phyloP scores from a whole-genome alignment of 1,140 invertebrate genomes.

The Dufourea novaeangliae region DNA sequence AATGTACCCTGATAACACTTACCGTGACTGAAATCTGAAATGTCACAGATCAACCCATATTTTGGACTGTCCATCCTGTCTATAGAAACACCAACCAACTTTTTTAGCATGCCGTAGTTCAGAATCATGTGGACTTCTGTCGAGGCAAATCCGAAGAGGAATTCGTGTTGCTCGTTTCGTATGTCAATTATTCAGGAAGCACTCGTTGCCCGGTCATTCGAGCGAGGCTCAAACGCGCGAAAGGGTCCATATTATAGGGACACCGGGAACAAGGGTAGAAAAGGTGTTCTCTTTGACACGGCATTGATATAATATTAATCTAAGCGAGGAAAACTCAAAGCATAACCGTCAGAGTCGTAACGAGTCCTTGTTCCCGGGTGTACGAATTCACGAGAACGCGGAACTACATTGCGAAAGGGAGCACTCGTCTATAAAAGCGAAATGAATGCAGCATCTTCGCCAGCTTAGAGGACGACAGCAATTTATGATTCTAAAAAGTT shows the following conservation, averaged over 20 bases:
- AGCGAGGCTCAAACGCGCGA: constrained; percentile 48
- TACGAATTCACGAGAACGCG: constrained; percentile 46
- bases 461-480: neutral
- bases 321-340: constrained; percentile 71
- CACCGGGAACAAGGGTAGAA: constrained; percentile 19
- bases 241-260: constrained; percentile 34
- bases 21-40: too few species aligned
- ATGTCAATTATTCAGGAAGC: constrained; percentile 58
- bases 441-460: constrained; percentile 1
- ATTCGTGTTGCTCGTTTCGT: constrained; percentile 22
- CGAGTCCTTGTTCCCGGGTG: constrained; percentile 67
- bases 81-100: neutral
- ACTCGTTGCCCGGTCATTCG: constrained; percentile 45
- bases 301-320: constrained; percentile 74
- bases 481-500: neutral
- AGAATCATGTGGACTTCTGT: neutral
- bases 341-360: constrained; percentile 58
- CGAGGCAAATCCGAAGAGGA: constrained; percentile 17
- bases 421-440: neutral
- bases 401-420: constrained; percentile 33
- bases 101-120: neutral
- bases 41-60: too few species aligned
- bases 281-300: constrained; percentile 65
- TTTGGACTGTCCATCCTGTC: too few species aligned
- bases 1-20: too few species aligned